Evolutionary conservation across 2,888 invertebrate genomes (phyloP), one percentile per base, ranked within the genome.

Genomic region (Netelia inedita): DNA sequence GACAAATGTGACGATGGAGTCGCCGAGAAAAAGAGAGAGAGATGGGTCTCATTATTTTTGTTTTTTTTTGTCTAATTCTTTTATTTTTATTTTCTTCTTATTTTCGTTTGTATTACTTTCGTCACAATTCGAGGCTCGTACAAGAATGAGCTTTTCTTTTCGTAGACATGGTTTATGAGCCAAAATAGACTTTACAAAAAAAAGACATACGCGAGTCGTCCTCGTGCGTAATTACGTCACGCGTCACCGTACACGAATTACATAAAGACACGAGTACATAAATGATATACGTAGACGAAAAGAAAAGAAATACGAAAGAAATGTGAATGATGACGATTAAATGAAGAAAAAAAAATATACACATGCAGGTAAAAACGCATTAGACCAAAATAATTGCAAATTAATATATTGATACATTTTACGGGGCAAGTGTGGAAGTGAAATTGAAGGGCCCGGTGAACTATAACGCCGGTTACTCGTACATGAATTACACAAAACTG

Each of bases 351-450:
- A 57, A 35, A 75, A 66, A 82, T 78, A 87, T 85, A 87, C 85
- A 87, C 75, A 83, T 69, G 86, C 86, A 89, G 66, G 82, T 85
- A 79, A 81, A 84, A 86, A 88, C 85, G 86, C 87, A 88, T 88
- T 87, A 89, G 88, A 90, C 87, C 88, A 87, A 90, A 88, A 88
- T 88, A 88, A 88, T 89, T 89, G 89, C 89, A 88, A 90, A 90
- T 90, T 87, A 86, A 90, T 89, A 89, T 89, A 89, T 89, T 89
- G 88, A 89, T 90, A 89, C 89, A 89, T 90, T 90, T 89, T 83
- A 65, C 75, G 72, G 76, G 85, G 73, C 50, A 43, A 73, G 79
- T 78, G 57, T 16, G 43, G 43, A 71, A 46, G 46, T 69, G 75
- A 63, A 41, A 21, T 8, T 28, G 11, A 43, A n/a, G 16, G 28